A percentile compares a stretch with the other conserved stretches of the same genome.
Evolutionary conservation across 2,113 vertebrate genomes (phyloP).

Genomic region (Malurus elegans): DNA sequence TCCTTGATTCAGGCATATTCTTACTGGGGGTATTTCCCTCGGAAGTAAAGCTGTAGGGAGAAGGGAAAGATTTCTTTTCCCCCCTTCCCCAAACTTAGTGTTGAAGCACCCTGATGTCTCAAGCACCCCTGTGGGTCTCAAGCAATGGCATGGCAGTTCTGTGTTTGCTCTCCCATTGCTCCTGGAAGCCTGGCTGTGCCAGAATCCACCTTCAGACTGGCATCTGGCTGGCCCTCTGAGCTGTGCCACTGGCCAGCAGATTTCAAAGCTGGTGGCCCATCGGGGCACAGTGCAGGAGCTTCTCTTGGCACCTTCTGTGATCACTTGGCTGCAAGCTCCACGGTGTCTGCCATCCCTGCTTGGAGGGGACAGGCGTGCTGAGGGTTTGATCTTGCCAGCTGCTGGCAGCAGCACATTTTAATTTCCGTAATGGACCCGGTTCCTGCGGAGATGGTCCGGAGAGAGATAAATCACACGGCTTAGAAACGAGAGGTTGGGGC

Average conservation of each 20-base stretch:
- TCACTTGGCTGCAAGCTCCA: neutral
- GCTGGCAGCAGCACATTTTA: slow-evolving; percentile 63
- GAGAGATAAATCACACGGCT: slow-evolving; percentile 33
- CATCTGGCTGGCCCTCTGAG: neutral
- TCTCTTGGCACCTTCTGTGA: neutral
- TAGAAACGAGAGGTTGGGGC: neutral
- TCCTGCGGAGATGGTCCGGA: slow-evolving; percentile 14
- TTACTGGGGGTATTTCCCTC: neutral
- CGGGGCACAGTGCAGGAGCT: neutral
- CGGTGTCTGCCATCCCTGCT: slow-evolving; percentile 14
- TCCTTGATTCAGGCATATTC: neutral
- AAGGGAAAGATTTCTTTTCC: neutral
- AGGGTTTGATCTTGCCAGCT: slow-evolving; percentile 34
- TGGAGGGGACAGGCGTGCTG: neutral
- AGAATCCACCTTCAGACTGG: neutral
- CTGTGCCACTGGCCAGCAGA: neutral
- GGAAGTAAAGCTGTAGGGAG: neutral
- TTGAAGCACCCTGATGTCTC: neutral
- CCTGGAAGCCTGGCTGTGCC: neutral
- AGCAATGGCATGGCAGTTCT: accelerated
- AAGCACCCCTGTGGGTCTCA: neutral
- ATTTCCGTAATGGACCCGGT: slow-evolving; percentile 65
- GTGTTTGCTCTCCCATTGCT: neutral
- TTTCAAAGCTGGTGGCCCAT: neutral
- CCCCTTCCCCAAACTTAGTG: accelerated